Conservation (phyloP, 2,113 vertebrate genomes). For the Clarias macrocephalus region DNA sequence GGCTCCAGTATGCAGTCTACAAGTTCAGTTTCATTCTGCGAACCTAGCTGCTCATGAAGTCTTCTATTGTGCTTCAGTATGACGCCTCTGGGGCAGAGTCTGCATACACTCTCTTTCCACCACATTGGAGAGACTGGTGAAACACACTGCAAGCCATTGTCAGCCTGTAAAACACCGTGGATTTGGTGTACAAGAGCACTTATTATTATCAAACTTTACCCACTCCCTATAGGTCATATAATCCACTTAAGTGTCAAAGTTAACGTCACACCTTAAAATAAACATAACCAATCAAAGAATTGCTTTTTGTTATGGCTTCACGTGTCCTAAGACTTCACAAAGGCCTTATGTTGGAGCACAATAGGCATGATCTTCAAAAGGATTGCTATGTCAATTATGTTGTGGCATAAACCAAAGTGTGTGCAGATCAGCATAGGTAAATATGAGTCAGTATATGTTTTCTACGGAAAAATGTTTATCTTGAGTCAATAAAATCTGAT, state of each 20-base stretch:
- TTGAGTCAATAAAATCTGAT: neutral
- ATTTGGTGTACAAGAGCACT: constrained; percentile 37
- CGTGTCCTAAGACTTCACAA: neutral
- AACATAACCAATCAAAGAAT: neutral
- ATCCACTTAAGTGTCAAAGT: constrained; percentile 1
- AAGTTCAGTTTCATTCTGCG: constrained; percentile 21
- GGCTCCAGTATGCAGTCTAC: constrained; percentile 32
- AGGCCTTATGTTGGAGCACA: neutral
- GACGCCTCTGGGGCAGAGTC: constrained; percentile 32
- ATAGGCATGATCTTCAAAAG: neutral
- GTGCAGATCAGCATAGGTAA: neutral
- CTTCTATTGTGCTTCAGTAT: constrained; percentile 45
- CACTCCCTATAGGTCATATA: constrained; percentile 34
- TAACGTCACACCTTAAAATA: constrained; percentile 29
- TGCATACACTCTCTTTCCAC: constrained; percentile 39
- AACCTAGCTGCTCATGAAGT: constrained; percentile 26
- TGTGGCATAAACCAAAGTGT: neutral
- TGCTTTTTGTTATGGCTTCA: neutral
- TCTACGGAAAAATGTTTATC: neutral
- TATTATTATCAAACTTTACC: constrained; percentile 35
- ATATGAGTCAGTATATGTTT: neutral
- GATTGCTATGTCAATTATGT: neutral
- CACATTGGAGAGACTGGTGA: constrained; percentile 30
- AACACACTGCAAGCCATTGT: constrained; percentile 52
- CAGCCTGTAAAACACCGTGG: constrained; percentile 17